Conservation (phyloP, 2,113 vertebrate species). For the Canis aureus region DNA sequence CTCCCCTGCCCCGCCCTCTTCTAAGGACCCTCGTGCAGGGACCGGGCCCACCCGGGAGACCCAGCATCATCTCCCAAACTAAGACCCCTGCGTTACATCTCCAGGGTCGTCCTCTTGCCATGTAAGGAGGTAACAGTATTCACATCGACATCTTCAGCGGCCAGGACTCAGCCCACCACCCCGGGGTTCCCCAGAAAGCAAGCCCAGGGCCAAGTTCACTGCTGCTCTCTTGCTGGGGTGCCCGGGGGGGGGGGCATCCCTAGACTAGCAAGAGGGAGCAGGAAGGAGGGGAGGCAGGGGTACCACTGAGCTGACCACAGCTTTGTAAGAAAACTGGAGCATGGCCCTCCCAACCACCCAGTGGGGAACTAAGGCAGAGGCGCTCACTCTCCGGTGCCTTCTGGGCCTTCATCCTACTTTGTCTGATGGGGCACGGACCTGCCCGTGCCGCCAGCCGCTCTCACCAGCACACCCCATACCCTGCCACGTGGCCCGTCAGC, state of each 20-base stretch:
- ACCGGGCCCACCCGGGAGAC: background rate
- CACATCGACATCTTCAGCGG: background rate
- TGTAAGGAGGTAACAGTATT: background rate
- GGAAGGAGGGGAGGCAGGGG: background rate
- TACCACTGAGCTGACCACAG: background rate
- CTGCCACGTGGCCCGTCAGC: background rate
- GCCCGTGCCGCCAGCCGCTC: background rate
- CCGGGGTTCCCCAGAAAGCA: background rate
- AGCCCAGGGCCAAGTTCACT: background rate
- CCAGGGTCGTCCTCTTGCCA: background rate
- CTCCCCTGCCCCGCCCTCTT: background rate
- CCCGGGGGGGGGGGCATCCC: too few species aligned
- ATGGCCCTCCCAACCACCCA: background rate
- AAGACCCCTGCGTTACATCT: background rate
- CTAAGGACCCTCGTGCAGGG: background rate
- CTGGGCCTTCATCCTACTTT: background rate
- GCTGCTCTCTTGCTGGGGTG: background rate
- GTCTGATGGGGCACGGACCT: accelerated
- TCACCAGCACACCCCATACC: accelerated
- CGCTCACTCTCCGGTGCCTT: background rate
- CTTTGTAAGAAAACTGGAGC: background rate
- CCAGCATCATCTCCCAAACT: background rate
- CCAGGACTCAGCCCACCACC: background rate
- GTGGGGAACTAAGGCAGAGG: background rate
- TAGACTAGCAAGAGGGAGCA: background rate